Conservation (phyloP, 2,113 vertebrate species). For the Lophotis ruficrista region DNA sequence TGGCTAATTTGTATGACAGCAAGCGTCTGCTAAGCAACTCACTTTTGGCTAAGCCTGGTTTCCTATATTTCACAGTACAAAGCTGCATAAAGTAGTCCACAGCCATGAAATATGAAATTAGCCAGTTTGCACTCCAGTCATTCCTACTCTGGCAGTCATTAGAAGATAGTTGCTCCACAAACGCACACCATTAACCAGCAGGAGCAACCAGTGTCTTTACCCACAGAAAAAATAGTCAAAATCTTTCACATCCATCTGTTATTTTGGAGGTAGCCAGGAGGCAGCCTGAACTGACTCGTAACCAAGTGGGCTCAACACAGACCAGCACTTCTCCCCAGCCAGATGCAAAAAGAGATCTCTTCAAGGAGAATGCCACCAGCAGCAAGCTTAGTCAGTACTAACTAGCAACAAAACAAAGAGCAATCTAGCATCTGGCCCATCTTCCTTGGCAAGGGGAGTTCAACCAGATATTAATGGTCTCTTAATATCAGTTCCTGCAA, state of each 20-base stretch:
- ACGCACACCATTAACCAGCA: neutral
- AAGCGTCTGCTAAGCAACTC: constrained; percentile 39
- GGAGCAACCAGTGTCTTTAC: neutral
- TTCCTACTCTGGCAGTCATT: neutral
- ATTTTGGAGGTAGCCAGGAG: neutral
- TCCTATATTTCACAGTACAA: constrained; percentile 15
- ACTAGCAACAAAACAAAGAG: neutral
- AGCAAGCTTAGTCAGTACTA: neutral
- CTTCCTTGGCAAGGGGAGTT: neutral
- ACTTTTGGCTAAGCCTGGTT: constrained; percentile 27
- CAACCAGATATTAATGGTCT: neutral
- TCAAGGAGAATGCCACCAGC: neutral
- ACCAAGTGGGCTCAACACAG: neutral
- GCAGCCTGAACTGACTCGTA: neutral
- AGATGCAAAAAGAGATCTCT: neutral
- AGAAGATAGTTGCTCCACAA: neutral
- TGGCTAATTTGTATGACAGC: constrained; percentile 61
- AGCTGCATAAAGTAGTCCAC: neutral
- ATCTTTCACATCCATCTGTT: neutral
- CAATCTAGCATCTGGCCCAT: neutral
- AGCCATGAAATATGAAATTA: neutral
- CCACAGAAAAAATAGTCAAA: neutral
- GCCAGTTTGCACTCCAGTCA: neutral
- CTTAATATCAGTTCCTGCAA: neutral
- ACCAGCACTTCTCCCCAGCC: neutral